Evolutionary conservation across 1,140 invertebrate genomes (phyloP).

Genomic region (Teleogryllus occipitalis): DNA sequence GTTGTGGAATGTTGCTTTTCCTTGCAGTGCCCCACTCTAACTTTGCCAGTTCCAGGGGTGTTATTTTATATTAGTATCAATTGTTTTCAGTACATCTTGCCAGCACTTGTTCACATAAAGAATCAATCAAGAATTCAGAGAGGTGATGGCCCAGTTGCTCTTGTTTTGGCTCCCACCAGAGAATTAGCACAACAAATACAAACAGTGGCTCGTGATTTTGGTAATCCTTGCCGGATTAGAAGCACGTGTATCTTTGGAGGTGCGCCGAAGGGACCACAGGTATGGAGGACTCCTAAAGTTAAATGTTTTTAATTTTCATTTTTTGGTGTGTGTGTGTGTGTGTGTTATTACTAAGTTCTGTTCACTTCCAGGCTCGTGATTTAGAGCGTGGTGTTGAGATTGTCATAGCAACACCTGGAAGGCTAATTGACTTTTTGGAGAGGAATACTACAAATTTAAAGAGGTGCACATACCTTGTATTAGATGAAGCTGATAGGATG

Average conservation of each 20-base stretch:
- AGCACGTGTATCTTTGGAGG: conserved; percentile 97
- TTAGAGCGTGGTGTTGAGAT: conserved; percentile 86
- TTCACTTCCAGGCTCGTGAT: conserved; percentile 53
- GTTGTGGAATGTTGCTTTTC: no score
- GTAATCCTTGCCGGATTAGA: conserved; percentile 66
- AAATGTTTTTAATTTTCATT: neutral
- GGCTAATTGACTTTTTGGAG: conserved; percentile 95
- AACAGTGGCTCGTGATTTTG: conserved; percentile 86
- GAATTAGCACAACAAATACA: conserved; percentile 97
- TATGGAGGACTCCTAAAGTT: neutral
- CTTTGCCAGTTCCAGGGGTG: neutral
- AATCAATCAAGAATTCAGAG: conserved; percentile 58
- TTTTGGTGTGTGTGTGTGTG: no score
- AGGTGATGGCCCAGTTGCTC: conserved; percentile 85
- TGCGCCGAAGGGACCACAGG: conserved; percentile 85
- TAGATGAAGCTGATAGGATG: conserved; percentile 99
- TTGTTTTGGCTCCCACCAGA: conserved; percentile 90
- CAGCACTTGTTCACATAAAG: conserved; percentile 87
- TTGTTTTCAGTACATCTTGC: conserved; percentile 58
- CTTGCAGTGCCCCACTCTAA: conserved; percentile 38
- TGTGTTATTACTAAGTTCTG: neutral
- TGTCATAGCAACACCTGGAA: conserved; percentile 92
- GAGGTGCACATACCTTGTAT: conserved; percentile 86
- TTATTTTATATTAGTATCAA: conserved; percentile 44
- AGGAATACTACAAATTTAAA: conserved; percentile 58